These are phyloP conservation scores for Plebejus melissa DNA, from an alignment of 2,888 invertebrate genomes.

Conservation along the genomic window DNA sequence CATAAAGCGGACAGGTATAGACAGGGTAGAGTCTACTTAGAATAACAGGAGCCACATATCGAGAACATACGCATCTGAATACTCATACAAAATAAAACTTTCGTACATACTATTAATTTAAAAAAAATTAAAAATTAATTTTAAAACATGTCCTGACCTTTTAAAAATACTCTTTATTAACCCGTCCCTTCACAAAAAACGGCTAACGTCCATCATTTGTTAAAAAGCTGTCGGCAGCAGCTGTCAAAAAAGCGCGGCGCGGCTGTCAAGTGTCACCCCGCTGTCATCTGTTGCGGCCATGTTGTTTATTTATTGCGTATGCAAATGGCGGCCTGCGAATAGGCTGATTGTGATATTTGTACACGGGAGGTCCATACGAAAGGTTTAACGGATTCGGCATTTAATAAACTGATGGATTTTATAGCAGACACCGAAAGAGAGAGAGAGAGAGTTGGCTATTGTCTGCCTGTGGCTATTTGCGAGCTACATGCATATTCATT, in stretches of 20 bases:
- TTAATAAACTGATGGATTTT: constrained; percentile 2
- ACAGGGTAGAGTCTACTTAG: too few relatives aligned
- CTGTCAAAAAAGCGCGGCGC: constrained; percentile 10
- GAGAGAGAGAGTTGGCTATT: too few relatives aligned
- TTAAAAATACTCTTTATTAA: neutral
- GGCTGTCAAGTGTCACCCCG: neutral
- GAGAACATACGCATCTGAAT: too few relatives aligned
- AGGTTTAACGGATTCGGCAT: neutral
- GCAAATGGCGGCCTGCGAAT: constrained; percentile 9
- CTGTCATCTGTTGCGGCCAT: constrained; percentile 14
- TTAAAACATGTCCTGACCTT: neutral
- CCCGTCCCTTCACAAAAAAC: neutral
- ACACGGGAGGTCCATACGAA: neutral
- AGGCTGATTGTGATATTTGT: constrained; percentile 14
- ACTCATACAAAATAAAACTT: neutral
- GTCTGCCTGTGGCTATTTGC: too few relatives aligned
- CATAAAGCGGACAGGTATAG: too few relatives aligned
- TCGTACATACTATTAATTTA: neutral
- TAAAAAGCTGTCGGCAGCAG: constrained; percentile 10
- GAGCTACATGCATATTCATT: too few relatives aligned
- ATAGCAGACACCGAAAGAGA: neutral
- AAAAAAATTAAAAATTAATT: neutral
- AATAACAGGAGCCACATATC: too few relatives aligned
- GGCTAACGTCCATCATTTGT: neutral
- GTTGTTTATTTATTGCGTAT: constrained; percentile 13